Base-by-base conservation (phyloP, 1,140 invertebrate species). In the Stegodyphus mimosarum region DNA sequence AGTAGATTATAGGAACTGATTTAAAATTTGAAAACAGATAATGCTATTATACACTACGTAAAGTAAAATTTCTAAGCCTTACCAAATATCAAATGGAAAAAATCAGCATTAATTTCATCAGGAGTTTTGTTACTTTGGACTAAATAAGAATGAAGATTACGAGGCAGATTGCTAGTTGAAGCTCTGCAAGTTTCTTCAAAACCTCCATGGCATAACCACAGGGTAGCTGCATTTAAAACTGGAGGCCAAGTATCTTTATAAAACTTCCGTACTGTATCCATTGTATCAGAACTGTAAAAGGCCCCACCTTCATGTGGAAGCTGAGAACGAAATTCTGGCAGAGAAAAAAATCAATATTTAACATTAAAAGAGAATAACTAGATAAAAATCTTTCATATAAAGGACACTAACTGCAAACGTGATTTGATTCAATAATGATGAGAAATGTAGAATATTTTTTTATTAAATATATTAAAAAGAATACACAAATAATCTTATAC, bases 231-330 rank as follows among this genome's bases (percentile, higher is more conserved):
- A 90, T 98, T 95, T 18, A 99, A 92, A 87, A 99, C 95, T 5
- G 97, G 95, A 2, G 98, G 96, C 98, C 98, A 99, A 6, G 96
- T 95, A 87, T 94, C 93, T 64, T 93, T 93, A 91, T 99, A 99
- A 91, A 98, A 97, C 48, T 94, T 94, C 84, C 96, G 93, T 7
- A 97, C 96, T 17, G 94, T 95, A 88, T 99, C 97, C 89, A 98
- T 96, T 0, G 97, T 98, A 89, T 99, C 98, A 64, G 95, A 95
- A 5, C 96, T 98, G 90, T 99, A 99, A 91, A 99, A 99, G 5
- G 98, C 96, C 15, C 98, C 98, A 67, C 98, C 96, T 89, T 98
- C 97, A 88, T 96, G 94, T 0, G 97, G 98, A 73, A 99, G 92
- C 90, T 99, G 97, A 87, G 95, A 96, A 6, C 95, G 94, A 91